Evolutionary conservation across 2,113 vertebrate species (phyloP).

Genomic region (Mirza zaza): DNA sequence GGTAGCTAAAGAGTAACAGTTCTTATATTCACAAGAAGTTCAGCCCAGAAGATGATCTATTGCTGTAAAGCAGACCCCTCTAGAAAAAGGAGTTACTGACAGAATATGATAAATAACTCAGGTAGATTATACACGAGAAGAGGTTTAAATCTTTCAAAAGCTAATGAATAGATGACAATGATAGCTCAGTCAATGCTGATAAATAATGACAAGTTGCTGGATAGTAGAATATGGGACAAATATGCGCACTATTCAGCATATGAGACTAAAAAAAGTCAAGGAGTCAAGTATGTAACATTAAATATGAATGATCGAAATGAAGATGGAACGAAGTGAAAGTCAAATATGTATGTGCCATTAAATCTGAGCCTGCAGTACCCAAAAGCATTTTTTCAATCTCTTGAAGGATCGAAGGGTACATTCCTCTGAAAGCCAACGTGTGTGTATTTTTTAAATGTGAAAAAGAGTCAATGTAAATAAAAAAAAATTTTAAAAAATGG

Average conservation of each 20-base stretch:
- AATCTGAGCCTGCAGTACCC: not conserved
- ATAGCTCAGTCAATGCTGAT: conserved; percentile 53
- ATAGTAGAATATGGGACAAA: conserved; percentile 35
- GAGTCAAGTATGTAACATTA: conserved; percentile 51
- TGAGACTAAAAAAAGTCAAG: not conserved
- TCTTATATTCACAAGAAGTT: conserved; percentile 26
- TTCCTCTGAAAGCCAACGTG: not conserved
- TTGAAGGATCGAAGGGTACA: conserved; percentile 37
- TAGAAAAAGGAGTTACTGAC: conserved; percentile 50
- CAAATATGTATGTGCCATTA: not conserved
- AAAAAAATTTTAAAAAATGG: conserved; percentile 37
- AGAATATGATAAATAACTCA: conserved; percentile 59
- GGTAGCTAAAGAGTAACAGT: not conserved
- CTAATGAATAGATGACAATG: conserved; percentile 64
- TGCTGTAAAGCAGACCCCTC: conserved; percentile 17
- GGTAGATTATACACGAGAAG: conserved; percentile 35
- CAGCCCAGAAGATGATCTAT: conserved; percentile 51
- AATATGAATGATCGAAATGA: conserved; percentile 60
- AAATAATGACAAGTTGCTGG: conserved; percentile 58
- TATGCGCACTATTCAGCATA: conserved; percentile 36
- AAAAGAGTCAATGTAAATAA: conserved; percentile 64
- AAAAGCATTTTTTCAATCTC: not conserved
- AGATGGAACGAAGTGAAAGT: conserved; percentile 36
- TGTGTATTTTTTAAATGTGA: not conserved
- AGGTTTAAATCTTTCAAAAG: conserved; percentile 59